phyloP scores from a whole-genome alignment of 2,797 vertebrate species.

The Sebastes ruberrimus region DNA sequence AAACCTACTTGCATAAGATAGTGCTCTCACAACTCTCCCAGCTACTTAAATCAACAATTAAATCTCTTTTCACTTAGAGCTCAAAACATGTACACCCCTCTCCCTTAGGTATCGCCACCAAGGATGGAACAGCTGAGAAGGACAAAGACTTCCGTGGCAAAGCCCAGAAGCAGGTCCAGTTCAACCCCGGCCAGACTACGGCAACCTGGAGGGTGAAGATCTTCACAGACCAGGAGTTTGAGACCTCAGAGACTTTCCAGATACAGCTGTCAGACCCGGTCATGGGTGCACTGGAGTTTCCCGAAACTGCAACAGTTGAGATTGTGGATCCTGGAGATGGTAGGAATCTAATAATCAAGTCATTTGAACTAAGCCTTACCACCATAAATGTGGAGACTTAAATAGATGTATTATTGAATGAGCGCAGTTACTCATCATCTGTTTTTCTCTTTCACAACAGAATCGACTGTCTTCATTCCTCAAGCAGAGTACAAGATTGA shows the following conservation, averaged over 20 bases:
- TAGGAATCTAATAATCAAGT: constrained; percentile 54
- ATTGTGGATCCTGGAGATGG: constrained; percentile 91
- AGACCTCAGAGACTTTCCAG: constrained; percentile 89
- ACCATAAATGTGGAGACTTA: background rate
- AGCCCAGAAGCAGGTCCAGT: constrained; percentile 87
- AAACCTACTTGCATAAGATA: background rate
- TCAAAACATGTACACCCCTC: background rate
- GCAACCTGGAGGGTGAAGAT: constrained; percentile 89
- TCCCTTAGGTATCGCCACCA: constrained; percentile 84
- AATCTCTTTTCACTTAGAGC: background rate
- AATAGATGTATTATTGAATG: background rate
- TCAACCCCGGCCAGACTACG: constrained; percentile 88
- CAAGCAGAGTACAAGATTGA: constrained; percentile 86
- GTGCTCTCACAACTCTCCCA: background rate
- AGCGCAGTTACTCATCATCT: background rate
- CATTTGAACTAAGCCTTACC: background rate
- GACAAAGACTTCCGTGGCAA: constrained; percentile 90
- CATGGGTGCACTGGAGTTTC: constrained; percentile 88
- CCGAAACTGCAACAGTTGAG: constrained; percentile 83
- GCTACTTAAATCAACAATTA: background rate
- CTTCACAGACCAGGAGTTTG: constrained; percentile 87
- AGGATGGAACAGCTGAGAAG: constrained; percentile 87
- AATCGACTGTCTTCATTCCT: constrained; percentile 89
- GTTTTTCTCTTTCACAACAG: constrained; percentile 68
- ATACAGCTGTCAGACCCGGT: constrained; percentile 88